Evolutionary conservation across 2,797 vertebrate genomes (phyloP).

Genomic region (Galago senegalensis): DNA sequence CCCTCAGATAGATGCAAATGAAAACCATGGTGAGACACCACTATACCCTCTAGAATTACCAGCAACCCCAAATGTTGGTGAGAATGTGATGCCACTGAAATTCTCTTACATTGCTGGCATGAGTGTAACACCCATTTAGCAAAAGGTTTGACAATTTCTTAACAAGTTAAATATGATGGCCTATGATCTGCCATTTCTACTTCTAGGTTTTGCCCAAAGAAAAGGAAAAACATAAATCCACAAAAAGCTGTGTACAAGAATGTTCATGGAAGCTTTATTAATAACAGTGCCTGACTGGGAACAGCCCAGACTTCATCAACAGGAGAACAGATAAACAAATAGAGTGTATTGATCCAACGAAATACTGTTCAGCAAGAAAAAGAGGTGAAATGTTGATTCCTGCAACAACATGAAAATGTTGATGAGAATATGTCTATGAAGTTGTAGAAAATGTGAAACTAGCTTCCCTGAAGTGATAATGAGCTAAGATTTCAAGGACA

Average conservation of each 20-base stretch:
- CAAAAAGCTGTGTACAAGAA: not conserved
- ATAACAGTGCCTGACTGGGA: not conserved
- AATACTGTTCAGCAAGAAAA: not conserved
- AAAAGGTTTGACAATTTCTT: not conserved
- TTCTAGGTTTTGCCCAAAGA: slow-evolving; percentile 12
- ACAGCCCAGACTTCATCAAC: not conserved
- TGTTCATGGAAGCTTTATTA: slow-evolving; percentile 29
- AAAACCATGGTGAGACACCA: not conserved
- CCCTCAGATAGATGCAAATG: not conserved
- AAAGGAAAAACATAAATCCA: not conserved
- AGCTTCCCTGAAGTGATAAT: not conserved
- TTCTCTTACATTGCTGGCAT: not conserved
- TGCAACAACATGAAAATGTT: not conserved
- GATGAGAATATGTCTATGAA: not conserved
- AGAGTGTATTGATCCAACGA: not conserved
- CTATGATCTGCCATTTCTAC: not conserved
- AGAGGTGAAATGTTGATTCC: not conserved
- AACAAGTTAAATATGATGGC: not conserved
- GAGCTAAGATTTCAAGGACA: not conserved
- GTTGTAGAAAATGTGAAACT: not conserved
- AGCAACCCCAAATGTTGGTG: not conserved
- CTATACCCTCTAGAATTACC: not conserved
- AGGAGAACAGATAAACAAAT: not conserved
- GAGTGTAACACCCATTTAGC: not conserved
- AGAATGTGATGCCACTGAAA: not conserved